Percentiles rank a stretch among this genome's conserved stretches.
These are phyloP conservation scores for Drosophila testacea DNA, from an alignment of 2,888 invertebrate species.

Conservation along the genomic window DNA sequence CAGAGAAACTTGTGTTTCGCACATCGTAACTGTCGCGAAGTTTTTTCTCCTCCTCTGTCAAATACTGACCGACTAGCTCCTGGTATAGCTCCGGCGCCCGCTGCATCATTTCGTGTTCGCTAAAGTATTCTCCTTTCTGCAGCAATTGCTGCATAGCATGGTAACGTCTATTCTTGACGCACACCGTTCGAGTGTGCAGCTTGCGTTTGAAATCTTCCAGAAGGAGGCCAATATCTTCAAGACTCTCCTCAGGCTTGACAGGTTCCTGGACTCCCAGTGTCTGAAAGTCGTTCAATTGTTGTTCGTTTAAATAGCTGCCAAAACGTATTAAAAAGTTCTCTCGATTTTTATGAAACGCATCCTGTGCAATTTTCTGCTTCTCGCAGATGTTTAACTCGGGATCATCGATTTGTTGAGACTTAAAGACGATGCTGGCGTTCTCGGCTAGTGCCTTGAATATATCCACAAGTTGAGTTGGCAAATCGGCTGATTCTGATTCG, in stretches of 20 bases:
- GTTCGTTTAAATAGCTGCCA: conserved; percentile 89
- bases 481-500: conserved; percentile 11
- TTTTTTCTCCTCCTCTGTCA: conserved; percentile 91
- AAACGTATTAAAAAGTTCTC: conserved; percentile 91
- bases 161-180: conserved; percentile 92
- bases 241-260: conserved; percentile 68
- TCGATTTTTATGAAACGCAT: conserved; percentile 88
- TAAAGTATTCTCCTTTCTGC: conserved; percentile 90
- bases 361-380: conserved; percentile 89
- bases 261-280: conserved; percentile 73
- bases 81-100: conserved; percentile 96
- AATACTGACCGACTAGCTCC: conserved; percentile 94
- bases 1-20: conserved; percentile 88
- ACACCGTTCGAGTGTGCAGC: conserved; percentile 86
- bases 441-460: conserved; percentile 78
- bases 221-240: conserved; percentile 88
- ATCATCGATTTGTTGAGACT: conserved; percentile 93
- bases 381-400: conserved; percentile 89
- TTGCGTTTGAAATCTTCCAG: conserved; percentile 88
- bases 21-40: conserved; percentile 88
- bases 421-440: conserved; percentile 87
- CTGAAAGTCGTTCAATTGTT: conserved; percentile 90
- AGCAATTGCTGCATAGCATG: conserved; percentile 92
- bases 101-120: conserved; percentile 96
- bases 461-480: conserved; percentile 65